A percentile compares a stretch with the other conserved stretches of the same genome.
phyloP scores from a whole-genome alignment of 2,888 invertebrate genomes.

The Drosophila meridiana region DNA sequence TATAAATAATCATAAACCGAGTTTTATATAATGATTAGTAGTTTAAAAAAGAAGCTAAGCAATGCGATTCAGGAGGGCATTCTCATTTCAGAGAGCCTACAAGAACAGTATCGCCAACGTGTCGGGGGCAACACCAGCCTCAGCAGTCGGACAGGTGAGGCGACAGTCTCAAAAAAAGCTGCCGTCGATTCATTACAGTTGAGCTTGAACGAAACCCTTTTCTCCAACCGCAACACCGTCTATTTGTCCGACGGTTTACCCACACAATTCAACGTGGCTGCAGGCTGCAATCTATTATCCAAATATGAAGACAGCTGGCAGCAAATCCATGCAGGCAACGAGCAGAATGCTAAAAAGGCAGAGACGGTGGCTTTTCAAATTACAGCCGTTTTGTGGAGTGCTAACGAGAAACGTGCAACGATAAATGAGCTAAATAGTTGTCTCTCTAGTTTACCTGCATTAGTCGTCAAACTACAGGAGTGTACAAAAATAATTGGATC shows the following conservation, averaged over 20 bases:
- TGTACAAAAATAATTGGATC: conserved; percentile 84
- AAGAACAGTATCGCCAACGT: conserved; percentile 81
- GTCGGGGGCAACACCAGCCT: conserved; percentile 48
- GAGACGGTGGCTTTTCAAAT: conserved; percentile 86
- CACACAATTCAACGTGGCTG: conserved; percentile 85
- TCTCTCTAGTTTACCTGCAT: conserved; percentile 78
- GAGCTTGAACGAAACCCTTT: conserved; percentile 45
- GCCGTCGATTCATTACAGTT: conserved; percentile 19
- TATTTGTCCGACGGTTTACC: conserved; percentile 71
- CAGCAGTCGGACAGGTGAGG: conserved; percentile 37
- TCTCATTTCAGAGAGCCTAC: conserved; percentile 82
- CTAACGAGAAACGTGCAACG: conserved; percentile 66
- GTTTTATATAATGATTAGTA: conserved; percentile 84
- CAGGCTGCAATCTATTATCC: conserved; percentile 88
- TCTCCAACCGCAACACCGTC: conserved; percentile 53
- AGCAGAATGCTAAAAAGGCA: conserved; percentile 87
- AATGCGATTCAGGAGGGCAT: conserved; percentile 86
- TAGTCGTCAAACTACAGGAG: conserved; percentile 83
- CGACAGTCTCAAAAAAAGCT: conserved; percentile 39
- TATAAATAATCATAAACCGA: not conserved
- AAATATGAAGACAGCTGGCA: conserved; percentile 89
- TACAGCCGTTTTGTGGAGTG: conserved; percentile 82
- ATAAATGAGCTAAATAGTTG: conserved; percentile 80
- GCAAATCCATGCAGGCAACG: conserved; percentile 87
- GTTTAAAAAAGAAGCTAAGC: conserved; percentile 85